These are phyloP conservation scores for Geopemphigus sp. DNA, from an alignment of 1,140 invertebrate species.

Conservation along the genomic window DNA sequence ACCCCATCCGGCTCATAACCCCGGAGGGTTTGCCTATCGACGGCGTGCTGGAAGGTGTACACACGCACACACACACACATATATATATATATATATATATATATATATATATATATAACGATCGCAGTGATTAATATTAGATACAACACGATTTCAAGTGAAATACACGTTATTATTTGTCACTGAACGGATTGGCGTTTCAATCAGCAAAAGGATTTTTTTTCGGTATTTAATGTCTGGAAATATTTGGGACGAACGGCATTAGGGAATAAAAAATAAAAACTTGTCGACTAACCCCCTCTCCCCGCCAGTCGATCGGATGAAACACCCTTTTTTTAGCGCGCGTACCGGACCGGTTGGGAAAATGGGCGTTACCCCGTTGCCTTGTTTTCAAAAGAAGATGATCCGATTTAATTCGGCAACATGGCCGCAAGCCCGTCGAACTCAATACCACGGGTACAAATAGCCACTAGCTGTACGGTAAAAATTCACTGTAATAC, in stretches of 20 bases:
- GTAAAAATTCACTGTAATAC: conserved; percentile 6
- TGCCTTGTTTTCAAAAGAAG: conserved; percentile 9
- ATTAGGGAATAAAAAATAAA: neutral
- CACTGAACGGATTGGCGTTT: neutral
- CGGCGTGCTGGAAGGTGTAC: too few relatives aligned
- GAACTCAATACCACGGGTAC: neutral
- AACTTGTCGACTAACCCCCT: neutral
- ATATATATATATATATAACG: neutral
- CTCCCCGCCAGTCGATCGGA: too few relatives aligned
- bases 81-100: too few relatives aligned
- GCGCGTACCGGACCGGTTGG: neutral
- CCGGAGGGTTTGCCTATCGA: too few relatives aligned
- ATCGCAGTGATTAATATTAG: too few relatives aligned
- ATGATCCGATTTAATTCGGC: conserved; percentile 10
- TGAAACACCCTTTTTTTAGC: neutral
- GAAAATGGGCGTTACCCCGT: conserved; percentile 4
- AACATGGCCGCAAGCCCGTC: conserved; percentile 25
- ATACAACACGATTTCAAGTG: neutral
- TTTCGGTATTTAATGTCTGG: neutral
- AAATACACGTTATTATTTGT: neutral
- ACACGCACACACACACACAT: too few relatives aligned
- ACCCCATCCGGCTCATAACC: too few relatives aligned
- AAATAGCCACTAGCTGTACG: conserved; percentile 37
- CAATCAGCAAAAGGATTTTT: neutral
- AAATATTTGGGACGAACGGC: neutral